A percentile compares a stretch with the other conserved stretches of the same genome.
Evolutionary conservation across 1,140 invertebrate genomes (phyloP).

Genomic region (Danaus plexippus): DNA sequence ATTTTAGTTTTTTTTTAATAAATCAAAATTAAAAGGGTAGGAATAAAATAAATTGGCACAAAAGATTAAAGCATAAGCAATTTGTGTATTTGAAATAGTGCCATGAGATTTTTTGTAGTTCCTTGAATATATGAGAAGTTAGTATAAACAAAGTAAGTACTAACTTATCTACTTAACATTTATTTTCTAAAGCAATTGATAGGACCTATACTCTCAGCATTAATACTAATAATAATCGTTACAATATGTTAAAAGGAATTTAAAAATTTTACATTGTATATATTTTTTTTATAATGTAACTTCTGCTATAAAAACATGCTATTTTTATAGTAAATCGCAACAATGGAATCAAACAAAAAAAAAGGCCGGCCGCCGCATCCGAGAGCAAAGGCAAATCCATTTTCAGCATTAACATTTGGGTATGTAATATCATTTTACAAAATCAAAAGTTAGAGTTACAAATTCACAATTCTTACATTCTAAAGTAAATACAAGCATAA

Average conservation of each 20-base stretch:
- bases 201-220: neutral
- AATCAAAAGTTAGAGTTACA: slow-evolving; percentile 2
- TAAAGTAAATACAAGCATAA: neutral
- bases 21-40: slow-evolving; percentile 5
- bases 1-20: slow-evolving; percentile 18
- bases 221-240: too few relatives aligned
- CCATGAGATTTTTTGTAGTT: slow-evolving; percentile 14
- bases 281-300: too few relatives aligned
- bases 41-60: slow-evolving; percentile 22
- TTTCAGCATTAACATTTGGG: slow-evolving; percentile 72
- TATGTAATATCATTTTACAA: slow-evolving; percentile 43
- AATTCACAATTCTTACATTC: slow-evolving; percentile 1
- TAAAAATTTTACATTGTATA: too few relatives aligned
- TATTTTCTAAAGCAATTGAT: slow-evolving; percentile 1
- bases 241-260: too few relatives aligned
- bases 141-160: slow-evolving; percentile 2
- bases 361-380: slow-evolving; percentile 64
- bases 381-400: slow-evolving; percentile 64
- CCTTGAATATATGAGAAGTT: neutral
- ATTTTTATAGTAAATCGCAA: neutral
- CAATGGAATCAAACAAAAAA: slow-evolving; percentile 44
- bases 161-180: neutral
- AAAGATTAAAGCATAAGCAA: neutral
- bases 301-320: too few relatives aligned
- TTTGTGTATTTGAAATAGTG: slow-evolving; percentile 14